Base-by-base conservation (phyloP, 2,888 invertebrate genomes). In the Ypsolopha sequella region DNA sequence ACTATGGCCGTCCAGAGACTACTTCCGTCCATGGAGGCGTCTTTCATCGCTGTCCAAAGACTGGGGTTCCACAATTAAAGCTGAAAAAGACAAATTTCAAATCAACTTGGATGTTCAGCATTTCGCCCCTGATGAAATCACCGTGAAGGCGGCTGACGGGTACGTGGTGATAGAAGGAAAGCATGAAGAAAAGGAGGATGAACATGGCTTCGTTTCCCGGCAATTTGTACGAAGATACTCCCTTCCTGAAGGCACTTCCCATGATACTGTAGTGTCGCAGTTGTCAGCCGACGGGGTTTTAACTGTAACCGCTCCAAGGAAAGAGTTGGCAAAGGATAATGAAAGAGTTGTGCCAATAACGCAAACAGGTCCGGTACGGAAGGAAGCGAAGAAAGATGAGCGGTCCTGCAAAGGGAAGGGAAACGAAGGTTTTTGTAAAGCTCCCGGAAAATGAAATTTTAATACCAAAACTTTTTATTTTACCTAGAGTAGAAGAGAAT, bases 261-360 rank as follows among this genome's bases (percentile, higher is more conserved):
- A 91, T 1, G 90, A 89, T 50, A 87, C 88, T 13, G 90, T 95
- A 0, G 88, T 89, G 50, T 93, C 94, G 0, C 89, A 86, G 34
- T 76, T 94, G 36, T 93, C 93, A 1, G 90, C 92, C 0, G 93
- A 94, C 66, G 94, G 94, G 0, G 88, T 94, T 14, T 77, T 93
- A 36, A 90, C 89, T 36, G 86, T 93, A 36, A 89, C 88, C 9
- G 92, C 91, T 10, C 92, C 92, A 0, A 63, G 62, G 51, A 68
- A 67, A 52, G 65, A 70, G 0, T 60, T 66, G 0, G 66, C 67
- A 0, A 36, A 66, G 36, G 62, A 72, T 46, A 68, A 68, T 2
- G 74, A 73, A 53, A 58, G 70, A 13, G 55, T 54, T n/a, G 67
- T 78, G n/a, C 68, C 73, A 1, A 68, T 78, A 38, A 49, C 66